phyloP scores from a whole-genome alignment of 2,797 vertebrate species.

The Manis crassicaudata region DNA sequence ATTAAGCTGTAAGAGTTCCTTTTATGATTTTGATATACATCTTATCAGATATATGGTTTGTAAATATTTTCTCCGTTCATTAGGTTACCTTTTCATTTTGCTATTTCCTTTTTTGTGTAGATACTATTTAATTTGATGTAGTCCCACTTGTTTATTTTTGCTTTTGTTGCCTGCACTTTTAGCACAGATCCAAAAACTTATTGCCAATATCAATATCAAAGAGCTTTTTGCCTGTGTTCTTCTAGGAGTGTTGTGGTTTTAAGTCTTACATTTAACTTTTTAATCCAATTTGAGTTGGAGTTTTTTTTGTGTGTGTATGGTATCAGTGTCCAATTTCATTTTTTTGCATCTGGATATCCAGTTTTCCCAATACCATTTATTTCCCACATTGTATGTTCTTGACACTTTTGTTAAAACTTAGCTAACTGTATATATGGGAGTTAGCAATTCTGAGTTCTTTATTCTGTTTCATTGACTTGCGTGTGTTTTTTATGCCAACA shows the following conservation, averaged over 20 bases:
- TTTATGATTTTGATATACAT: not conserved
- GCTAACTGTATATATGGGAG: not conserved
- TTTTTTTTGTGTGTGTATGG: not conserved
- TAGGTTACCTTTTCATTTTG: not conserved
- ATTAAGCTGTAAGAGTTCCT: not conserved
- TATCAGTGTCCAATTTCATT: not conserved
- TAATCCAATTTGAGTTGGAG: not conserved
- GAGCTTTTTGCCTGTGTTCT: not conserved
- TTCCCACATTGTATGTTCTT: not conserved
- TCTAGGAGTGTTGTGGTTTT: not conserved
- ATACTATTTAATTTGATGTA: not conserved
- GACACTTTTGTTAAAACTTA: not conserved
- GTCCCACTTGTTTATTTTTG: not conserved
- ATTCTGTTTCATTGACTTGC: no score
- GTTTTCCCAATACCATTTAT: not conserved
- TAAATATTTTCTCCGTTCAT: not conserved
- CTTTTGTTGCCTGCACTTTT: not conserved
- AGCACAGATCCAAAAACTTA: not conserved
- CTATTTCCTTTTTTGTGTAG: not conserved
- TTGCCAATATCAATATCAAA: not conserved
- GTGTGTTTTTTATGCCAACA: not conserved
- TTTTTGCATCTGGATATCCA: not conserved
- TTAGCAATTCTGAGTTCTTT: not conserved
- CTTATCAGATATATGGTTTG: not conserved
- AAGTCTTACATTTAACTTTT: not conserved